These are phyloP conservation scores for Scaptomyza caliginosa DNA, from an alignment of 2,888 invertebrate species.

Conservation along the genomic window DNA sequence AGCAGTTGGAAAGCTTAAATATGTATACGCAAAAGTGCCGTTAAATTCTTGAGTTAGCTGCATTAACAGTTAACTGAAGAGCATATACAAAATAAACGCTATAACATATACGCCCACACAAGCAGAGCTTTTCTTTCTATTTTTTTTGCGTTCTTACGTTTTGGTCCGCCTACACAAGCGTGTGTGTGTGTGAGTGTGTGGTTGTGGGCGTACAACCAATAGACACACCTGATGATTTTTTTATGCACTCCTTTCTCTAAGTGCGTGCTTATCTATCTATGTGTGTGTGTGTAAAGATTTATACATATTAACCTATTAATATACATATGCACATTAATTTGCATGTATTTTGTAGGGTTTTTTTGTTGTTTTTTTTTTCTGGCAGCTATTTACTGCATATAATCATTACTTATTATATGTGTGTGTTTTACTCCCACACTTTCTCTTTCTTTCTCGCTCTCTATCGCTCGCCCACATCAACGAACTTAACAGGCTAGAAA, in stretches of 20 bases:
- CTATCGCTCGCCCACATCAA: background rate
- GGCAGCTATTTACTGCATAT: background rate
- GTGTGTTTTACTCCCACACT: background rate
- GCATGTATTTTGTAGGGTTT: background rate
- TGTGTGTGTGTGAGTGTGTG: slow-evolving; percentile 2
- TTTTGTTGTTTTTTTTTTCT: background rate
- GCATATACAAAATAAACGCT: background rate
- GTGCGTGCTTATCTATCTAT: too few relatives aligned
- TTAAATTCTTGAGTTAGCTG: slow-evolving; percentile 13
- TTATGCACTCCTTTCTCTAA: slow-evolving; percentile 12
- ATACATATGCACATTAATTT: background rate
- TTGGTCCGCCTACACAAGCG: background rate
- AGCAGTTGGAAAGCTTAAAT: slow-evolving; percentile 2
- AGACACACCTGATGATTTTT: slow-evolving; percentile 71
- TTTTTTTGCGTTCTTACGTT: background rate
- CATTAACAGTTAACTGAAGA: slow-evolving; percentile 17
- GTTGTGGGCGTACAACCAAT: slow-evolving; percentile 26
- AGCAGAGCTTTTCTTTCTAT: background rate
- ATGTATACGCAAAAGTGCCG: background rate
- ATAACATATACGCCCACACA: background rate
- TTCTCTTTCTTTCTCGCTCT: background rate
- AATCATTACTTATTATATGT: background rate
- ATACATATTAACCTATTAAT: too few relatives aligned
- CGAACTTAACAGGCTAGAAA: background rate
- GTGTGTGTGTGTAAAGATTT: too few relatives aligned